A percentile compares a stretch with the other conserved stretches of the same genome.
phyloP scores from a whole-genome alignment of 2,888 invertebrate species.

The Eristalinus aeneus region DNA sequence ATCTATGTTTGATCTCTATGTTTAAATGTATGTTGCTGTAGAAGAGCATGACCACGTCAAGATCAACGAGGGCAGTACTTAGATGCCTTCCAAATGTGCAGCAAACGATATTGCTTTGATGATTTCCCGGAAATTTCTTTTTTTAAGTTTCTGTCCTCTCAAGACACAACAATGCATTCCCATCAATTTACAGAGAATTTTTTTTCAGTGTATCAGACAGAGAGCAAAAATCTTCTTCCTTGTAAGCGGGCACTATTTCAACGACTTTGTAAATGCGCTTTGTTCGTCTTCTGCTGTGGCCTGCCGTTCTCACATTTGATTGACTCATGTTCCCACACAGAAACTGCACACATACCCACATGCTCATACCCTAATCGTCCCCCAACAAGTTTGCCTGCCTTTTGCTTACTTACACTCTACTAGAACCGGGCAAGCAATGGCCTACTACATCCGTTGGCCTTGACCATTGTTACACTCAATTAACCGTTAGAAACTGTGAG shows the following conservation, averaged over 20 bases:
- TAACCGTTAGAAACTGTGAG: conserved; percentile 61
- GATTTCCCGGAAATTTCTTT: no score
- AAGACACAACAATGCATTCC: not conserved
- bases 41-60: no score
- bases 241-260: conserved; percentile 12
- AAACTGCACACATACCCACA: not conserved
- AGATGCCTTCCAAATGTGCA: no score
- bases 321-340: conserved; percentile 36
- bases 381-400: not conserved
- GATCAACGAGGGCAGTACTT: no score
- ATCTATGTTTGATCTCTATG: no score
- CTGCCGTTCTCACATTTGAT: conserved; percentile 21
- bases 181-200: not conserved
- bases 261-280: conserved; percentile 45
- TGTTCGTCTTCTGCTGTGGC: conserved; percentile 21
- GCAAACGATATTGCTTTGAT: no score
- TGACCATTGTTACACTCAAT: conserved; percentile 65
- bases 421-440: conserved; percentile 22
- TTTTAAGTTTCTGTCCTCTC: not conserved
- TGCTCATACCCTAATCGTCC: not conserved
- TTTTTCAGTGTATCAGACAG: conserved; percentile 41
- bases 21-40: no score
- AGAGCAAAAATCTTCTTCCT: conserved; percentile 16
- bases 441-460: conserved; percentile 62
- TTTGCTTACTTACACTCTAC: not conserved